Evolutionary conservation across 2,113 vertebrate species (phyloP), one percentile per base, ranked within the genome.

Genomic region (Taurulus bubalis): DNA sequence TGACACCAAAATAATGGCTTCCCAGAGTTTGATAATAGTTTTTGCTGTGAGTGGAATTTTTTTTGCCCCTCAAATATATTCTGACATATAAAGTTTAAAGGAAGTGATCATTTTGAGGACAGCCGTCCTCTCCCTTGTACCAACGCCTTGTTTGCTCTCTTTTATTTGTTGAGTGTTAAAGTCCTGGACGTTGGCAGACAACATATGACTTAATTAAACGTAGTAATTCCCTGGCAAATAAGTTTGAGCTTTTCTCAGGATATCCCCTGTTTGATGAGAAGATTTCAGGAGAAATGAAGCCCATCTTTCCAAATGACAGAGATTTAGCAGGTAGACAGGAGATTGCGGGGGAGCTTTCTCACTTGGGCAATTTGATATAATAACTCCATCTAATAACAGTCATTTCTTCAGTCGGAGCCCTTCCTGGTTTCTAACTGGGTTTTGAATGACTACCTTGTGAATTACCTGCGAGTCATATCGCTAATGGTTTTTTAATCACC

Each of bases 401-500:
- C 81, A 90, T 94, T 92, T 92, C 84, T 91, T 82, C 90, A 85
- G 75, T 81, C 73, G 4, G 63, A 71, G 77, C 75, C 59, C 77
- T 85, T 90, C 80, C 85, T 89, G 79, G 74, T 90, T 81, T 73
- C 87, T 91, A 90, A 93, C 90, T 85, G 88, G 91, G 84, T 92
- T 85, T 88, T 92, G 89, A 93, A 91, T 89, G 90, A 93, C 91
- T 93, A 89, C 85, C 92, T 90, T 85, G 86, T 82, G 90, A 94
- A 95, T 94, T 93, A 94, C 92, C 94, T 94, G 83, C 22, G 76
- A 93, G 91, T 91, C 89, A 42, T 91, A 92, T 28, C 78, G 56
- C 87, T 93, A 93, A 95, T 94, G 88, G 87, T 77, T 94, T 94
- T 95, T 92, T 94, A 95, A 95, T 95, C 93, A 94, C 94, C 86